These are phyloP conservation scores for Monochamus alternatus DNA, from an alignment of 2,888 invertebrate species.

Conservation along the genomic window DNA sequence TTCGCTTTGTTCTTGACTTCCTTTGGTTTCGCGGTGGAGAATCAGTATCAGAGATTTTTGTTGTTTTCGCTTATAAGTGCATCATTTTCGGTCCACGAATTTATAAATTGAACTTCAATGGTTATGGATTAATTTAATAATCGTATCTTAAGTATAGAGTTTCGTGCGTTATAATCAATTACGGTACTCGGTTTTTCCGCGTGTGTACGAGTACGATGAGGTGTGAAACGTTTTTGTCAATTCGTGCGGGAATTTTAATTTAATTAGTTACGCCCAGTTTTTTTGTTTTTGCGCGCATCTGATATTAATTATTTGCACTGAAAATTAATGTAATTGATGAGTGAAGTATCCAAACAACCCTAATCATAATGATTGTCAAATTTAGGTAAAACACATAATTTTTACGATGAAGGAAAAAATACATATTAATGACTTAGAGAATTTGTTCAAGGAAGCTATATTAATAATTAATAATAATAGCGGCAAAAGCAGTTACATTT, in stretches of 20 bases:
- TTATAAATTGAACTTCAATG: conserved; percentile 3
- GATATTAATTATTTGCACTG: neutral
- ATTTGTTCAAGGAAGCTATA: too few relatives aligned
- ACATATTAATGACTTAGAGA: too few relatives aligned
- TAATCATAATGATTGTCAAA: too few relatives aligned
- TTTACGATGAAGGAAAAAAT: too few relatives aligned
- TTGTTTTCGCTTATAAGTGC: neutral
- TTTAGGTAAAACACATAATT: too few relatives aligned
- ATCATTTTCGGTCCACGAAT: neutral
- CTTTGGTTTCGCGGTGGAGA: conserved; percentile 46
- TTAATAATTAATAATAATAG: too few relatives aligned
- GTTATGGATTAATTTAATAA: conserved; percentile 1
- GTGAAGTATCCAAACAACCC: too few relatives aligned
- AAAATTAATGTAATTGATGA: conserved; percentile 1
- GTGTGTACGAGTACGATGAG: neutral
- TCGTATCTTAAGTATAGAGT: neutral
- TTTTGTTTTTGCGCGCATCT: conserved; percentile 2
- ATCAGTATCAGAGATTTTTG: conserved; percentile 37
- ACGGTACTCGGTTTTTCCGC: neutral
- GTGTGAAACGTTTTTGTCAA: neutral
- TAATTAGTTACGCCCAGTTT: conserved; percentile 11
- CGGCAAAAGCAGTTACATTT: too few relatives aligned
- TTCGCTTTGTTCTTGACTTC: conserved; percentile 48
- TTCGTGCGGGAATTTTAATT: conserved; percentile 10
- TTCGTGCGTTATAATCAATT: conserved; percentile 20